phyloP scores from a whole-genome alignment of 2,797 vertebrate genomes.

The Crenuchus spilurus region DNA sequence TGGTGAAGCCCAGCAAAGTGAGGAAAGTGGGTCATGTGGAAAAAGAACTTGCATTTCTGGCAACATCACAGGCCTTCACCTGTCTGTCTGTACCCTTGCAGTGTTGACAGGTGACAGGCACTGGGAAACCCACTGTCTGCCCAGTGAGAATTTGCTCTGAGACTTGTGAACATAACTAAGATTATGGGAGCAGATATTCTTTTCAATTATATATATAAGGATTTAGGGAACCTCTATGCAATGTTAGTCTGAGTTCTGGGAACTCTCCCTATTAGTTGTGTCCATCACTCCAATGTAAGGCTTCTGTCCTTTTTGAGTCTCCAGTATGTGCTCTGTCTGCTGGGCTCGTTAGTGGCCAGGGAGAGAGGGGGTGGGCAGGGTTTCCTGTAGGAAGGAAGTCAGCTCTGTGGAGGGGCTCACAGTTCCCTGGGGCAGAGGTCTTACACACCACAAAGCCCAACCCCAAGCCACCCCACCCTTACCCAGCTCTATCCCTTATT shows the following conservation, averaged over 20 bases:
- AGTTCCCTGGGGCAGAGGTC: slow-evolving; percentile 43
- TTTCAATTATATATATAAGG: too few species aligned
- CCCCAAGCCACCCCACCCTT: slow-evolving; percentile 7
- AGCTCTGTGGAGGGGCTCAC: slow-evolving; percentile 54
- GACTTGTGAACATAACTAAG: neutral
- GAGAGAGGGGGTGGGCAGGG: slow-evolving; percentile 56
- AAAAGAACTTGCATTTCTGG: slow-evolving; percentile 35
- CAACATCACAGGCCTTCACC: slow-evolving; percentile 54
- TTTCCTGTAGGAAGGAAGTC: slow-evolving; percentile 73
- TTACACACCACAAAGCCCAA: slow-evolving; percentile 20
- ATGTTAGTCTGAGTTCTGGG: too few species aligned
- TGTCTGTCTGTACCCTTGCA: slow-evolving; percentile 59
- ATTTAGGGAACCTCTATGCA: too few species aligned
- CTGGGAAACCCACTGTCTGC: neutral
- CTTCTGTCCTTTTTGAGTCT: neutral
- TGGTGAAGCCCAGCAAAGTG: slow-evolving; percentile 31
- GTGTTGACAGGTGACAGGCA: slow-evolving; percentile 42
- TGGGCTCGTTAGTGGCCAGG: slow-evolving; percentile 70
- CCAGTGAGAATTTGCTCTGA: neutral
- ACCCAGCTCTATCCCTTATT: neutral
- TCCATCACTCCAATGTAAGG: neutral
- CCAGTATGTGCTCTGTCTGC: slow-evolving; percentile 61
- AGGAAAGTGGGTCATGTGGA: slow-evolving; percentile 69
- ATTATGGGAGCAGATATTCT: slow-evolving; percentile 3
- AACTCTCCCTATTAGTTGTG: too few species aligned